Conservation (phyloP, 2,113 vertebrate genomes). For the Pantherophis guttatus region DNA sequence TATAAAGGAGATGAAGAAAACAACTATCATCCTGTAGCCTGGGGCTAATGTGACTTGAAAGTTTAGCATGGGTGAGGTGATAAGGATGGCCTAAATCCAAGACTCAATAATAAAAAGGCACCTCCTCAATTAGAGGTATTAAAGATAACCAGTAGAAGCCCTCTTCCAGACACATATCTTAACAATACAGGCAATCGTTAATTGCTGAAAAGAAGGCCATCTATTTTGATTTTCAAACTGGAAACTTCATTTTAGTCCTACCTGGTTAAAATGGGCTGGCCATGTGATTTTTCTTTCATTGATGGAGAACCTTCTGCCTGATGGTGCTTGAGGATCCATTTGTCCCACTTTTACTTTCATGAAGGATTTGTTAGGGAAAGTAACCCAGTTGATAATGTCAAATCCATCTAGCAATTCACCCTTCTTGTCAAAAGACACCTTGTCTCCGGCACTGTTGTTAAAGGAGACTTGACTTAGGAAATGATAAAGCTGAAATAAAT, state of each 20-base stretch:
- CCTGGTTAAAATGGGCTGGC: background rate
- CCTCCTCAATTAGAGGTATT: too few species aligned
- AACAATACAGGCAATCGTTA: background rate
- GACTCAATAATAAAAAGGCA: too few species aligned
- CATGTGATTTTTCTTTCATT: background rate
- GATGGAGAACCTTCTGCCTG: background rate
- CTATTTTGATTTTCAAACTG: background rate
- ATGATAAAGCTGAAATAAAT: background rate
- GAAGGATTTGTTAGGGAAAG: background rate
- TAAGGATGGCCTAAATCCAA: too few species aligned
- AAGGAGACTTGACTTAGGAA: background rate
- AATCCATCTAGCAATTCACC: background rate
- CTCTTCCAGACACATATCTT: background rate
- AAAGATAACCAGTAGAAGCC: background rate
- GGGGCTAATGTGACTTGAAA: too few species aligned
- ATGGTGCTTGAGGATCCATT: background rate
- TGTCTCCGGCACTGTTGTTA: constrained; percentile 4
- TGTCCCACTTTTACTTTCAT: constrained; percentile 5
- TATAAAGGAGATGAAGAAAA: too few species aligned
- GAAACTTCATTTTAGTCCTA: background rate
- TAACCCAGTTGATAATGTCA: constrained; percentile 20
- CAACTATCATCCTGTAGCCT: too few species aligned
- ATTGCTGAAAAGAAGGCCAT: background rate
- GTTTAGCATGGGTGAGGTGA: too few species aligned
- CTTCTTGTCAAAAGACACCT: constrained; percentile 8